These are phyloP conservation scores for Myotis vivesi DNA, from an alignment of 2,797 vertebrate genomes.

Conservation along the genomic window DNA sequence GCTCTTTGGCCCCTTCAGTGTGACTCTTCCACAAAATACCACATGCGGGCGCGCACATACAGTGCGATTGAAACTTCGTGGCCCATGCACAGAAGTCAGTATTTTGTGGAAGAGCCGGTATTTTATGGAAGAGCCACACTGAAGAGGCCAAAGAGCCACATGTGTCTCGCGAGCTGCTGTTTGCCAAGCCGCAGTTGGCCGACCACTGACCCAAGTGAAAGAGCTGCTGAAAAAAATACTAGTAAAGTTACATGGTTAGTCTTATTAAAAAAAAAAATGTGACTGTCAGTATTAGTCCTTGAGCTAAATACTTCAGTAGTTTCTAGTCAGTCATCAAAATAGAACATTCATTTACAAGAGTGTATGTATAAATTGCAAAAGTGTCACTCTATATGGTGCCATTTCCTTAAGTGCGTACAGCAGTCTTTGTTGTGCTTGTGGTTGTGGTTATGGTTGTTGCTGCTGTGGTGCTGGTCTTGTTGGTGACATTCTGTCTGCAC, in stretches of 20 bases:
- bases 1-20: too few relatives aligned
- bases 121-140: too few relatives aligned
- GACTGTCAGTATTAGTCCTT: background rate
- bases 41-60: too few relatives aligned
- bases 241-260: background rate
- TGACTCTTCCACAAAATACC: too few relatives aligned
- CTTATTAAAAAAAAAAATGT: background rate
- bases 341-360: background rate
- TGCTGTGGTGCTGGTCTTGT: background rate
- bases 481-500: background rate
- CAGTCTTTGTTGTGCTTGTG: background rate
- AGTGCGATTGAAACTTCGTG: too few relatives aligned
- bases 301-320: background rate
- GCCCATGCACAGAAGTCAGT: too few relatives aligned
- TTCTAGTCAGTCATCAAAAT: background rate
- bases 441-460: background rate
- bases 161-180: too few relatives aligned
- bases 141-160: too few relatives aligned
- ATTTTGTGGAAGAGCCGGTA: too few relatives aligned
- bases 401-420: background rate
- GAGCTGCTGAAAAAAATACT: background rate
- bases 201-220: background rate
- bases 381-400: background rate
- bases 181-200: too few relatives aligned
- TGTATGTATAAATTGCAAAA: background rate